A percentile compares a stretch with the other conserved stretches of the same genome.
These are phyloP conservation scores for Heterocephalus glaber DNA, from an alignment of 2,113 vertebrate genomes.

Conservation along the genomic window DNA sequence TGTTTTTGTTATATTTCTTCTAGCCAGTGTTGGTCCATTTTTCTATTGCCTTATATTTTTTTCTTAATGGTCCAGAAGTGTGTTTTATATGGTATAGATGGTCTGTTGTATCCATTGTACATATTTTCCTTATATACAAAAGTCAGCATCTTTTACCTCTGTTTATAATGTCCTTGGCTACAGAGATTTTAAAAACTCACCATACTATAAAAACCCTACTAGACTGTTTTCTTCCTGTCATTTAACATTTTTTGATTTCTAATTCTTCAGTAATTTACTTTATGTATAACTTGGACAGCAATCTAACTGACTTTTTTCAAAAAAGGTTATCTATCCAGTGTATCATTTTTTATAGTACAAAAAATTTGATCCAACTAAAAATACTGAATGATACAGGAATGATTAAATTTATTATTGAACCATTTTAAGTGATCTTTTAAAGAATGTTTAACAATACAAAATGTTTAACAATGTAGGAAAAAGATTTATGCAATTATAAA, in stretches of 20 bases:
- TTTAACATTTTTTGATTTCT: conserved; percentile 2
- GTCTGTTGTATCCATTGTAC: neutral
- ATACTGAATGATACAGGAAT: neutral
- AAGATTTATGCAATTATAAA: neutral
- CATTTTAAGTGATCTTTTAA: conserved; percentile 35
- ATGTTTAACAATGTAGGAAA: conserved; percentile 26
- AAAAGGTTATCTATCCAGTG: neutral
- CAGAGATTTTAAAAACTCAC: conserved; percentile 5
- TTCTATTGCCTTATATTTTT: conserved; percentile 4
- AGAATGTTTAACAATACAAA: neutral
- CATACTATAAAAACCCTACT: neutral
- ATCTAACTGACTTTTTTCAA: conserved; percentile 6
- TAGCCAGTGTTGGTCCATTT: neutral
- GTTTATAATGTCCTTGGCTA: neutral
- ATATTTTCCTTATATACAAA: neutral
- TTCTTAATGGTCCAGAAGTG: neutral
- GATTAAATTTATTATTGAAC: neutral
- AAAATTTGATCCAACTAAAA: conserved; percentile 15
- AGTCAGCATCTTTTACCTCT: neutral
- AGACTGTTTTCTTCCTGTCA: neutral
- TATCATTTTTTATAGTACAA: conserved; percentile 28
- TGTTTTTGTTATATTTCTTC: neutral
- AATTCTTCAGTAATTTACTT: neutral
- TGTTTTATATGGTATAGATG: neutral
- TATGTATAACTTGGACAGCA: neutral